Evolutionary conservation across 2,113 vertebrate species (phyloP), one percentile per base, ranked within the genome.

Genomic region (Ia io): DNA sequence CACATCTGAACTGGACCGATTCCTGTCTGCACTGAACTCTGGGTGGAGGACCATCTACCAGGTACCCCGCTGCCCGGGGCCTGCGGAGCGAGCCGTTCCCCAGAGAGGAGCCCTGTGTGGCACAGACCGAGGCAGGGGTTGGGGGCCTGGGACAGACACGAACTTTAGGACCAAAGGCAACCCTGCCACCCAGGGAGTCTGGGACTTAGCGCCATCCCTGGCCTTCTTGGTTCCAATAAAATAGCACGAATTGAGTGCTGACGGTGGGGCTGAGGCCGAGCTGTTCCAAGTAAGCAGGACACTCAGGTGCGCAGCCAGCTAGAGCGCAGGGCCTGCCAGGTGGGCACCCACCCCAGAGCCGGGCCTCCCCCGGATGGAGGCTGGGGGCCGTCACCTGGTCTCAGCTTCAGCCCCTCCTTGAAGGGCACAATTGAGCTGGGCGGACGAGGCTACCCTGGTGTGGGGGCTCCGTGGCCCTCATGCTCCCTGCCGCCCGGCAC

Each of bases 1-100:
- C 95, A 98, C 98, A 93, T 98, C 98, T 0, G 99, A 99, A 95
- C 98, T 99, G 96, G 98, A 99, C 96, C 98, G 99, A n/a, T 98
- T 99, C 85, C 97, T 99, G 71, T 97, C 98, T 2, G 98, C 97
- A 0, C 97, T 99, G 93, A 98, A 98, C 1, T 7, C 65, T 0
- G 97, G 98, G 0, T 99, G 99, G 99, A 99, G 97, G 96, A 97
- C 97, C 85, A 98, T 99, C 96, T 99, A 98, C 97, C 99, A 99
- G 98, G 99, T 99, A 96, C 94, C 93, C 0, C 5, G 37, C 3
- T 44, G 35, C 85, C 70, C 30, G 3, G 69, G 44, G 40, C 61
- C 28, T 2, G 56, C 1, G 1, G 61, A 32, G 42, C 1, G 7
- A 63, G 30, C 47, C 37, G 0, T 25, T 7, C 32, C 88, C 44